These are phyloP conservation scores for Mycetomoellerius zeteki DNA, from an alignment of 1,140 invertebrate species.

Conservation along the genomic window DNA sequence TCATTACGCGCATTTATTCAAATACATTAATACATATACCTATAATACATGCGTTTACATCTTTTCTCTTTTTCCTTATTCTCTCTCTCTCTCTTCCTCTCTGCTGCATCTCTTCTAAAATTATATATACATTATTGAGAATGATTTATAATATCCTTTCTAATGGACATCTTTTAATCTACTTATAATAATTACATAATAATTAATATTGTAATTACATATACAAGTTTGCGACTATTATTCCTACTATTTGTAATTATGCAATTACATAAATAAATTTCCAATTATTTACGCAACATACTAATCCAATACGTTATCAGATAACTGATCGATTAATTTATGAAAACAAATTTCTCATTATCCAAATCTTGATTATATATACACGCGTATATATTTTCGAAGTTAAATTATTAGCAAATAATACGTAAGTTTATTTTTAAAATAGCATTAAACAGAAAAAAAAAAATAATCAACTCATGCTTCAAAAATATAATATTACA, in stretches of 20 bases:
- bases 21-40: background rate
- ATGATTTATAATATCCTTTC: background rate
- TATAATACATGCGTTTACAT: no score
- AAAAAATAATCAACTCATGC: background rate
- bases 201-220: constrained; percentile 6
- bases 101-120: background rate
- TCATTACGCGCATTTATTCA: background rate
- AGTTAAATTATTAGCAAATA: background rate
- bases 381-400: background rate
- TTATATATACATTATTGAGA: background rate
- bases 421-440: background rate
- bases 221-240: background rate
- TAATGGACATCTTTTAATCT: constrained; percentile 47
- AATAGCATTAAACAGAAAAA: background rate
- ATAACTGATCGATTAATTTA: constrained; percentile 44
- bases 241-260: constrained; percentile 43
- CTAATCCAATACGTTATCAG: constrained; percentile 42
- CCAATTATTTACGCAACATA: constrained; percentile 46
- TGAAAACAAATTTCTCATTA: constrained; percentile 48
- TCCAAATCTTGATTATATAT: constrained; percentile 32
- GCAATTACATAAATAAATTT: constrained; percentile 45
- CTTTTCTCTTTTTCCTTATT: background rate
- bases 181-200: constrained; percentile 42
- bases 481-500: background rate
- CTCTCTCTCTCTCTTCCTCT: background rate